These are phyloP conservation scores for Akabosia matsudoensis DNA, from an alignment of 1,140 invertebrate species.

Conservation along the genomic window DNA sequence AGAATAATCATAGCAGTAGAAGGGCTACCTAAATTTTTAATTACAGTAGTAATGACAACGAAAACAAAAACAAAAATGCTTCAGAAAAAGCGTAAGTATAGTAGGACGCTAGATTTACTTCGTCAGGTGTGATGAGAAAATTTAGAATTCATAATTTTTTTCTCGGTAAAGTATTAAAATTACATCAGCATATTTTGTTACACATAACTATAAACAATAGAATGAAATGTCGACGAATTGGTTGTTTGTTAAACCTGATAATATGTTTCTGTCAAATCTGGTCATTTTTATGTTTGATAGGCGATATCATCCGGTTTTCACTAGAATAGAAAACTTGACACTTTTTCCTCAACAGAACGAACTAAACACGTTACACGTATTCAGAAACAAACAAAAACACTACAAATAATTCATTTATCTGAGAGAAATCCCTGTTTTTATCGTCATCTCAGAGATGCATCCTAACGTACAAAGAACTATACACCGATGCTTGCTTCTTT, in stretches of 20 bases:
- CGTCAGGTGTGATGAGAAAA: background rate
- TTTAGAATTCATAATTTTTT: constrained; percentile 18
- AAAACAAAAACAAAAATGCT: no score
- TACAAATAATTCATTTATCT: constrained; percentile 4
- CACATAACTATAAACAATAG: no score
- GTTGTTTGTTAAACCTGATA: constrained; percentile 7
- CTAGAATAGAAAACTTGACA: background rate
- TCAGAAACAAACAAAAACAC: constrained; percentile 11
- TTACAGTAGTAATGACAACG: no score
- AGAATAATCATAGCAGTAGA: no score
- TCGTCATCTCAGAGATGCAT: constrained; percentile 14
- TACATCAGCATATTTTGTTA: no score
- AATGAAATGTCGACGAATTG: no score
- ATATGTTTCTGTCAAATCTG: constrained; percentile 12
- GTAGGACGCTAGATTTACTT: no score
- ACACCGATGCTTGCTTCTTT: constrained; percentile 23
- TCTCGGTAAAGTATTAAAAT: no score
- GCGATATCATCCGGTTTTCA: constrained; percentile 7
- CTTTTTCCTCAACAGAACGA: background rate
- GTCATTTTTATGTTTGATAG: background rate
- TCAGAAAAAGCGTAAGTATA: no score
- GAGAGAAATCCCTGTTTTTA: constrained; percentile 19
- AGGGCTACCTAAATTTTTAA: no score
- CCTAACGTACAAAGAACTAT: constrained; percentile 12
- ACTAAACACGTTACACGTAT: background rate